These are phyloP conservation scores for Dasyurus viverrinus DNA, from an alignment of 2,113 vertebrate genomes.

Conservation along the genomic window DNA sequence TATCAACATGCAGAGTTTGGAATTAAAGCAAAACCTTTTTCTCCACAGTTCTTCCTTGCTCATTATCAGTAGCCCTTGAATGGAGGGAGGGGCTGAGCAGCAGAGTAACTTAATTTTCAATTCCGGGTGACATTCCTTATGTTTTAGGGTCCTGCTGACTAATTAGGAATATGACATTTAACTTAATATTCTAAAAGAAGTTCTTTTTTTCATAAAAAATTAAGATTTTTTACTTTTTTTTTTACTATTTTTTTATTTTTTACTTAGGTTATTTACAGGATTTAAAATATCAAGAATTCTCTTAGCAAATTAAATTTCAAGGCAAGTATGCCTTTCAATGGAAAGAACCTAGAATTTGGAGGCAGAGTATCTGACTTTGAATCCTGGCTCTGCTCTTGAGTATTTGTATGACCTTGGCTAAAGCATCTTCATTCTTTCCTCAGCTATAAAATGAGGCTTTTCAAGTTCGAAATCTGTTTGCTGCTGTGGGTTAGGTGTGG, in stretches of 20 bases:
- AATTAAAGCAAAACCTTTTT: slow-evolving; percentile 55
- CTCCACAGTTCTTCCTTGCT: slow-evolving; percentile 59
- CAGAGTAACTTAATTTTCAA: slow-evolving; percentile 76
- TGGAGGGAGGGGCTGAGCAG: not conserved
- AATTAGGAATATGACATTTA: slow-evolving; percentile 61
- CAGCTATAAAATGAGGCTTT: not conserved
- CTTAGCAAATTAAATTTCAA: slow-evolving; percentile 32
- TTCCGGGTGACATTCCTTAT: slow-evolving; percentile 49
- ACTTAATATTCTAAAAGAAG: slow-evolving; percentile 63
- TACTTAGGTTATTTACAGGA: slow-evolving; percentile 49
- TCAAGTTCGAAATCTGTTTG: not conserved
- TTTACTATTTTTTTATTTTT: not conserved
- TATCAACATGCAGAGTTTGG: slow-evolving; percentile 45
- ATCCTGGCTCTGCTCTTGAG: not conserved
- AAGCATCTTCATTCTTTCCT: not conserved
- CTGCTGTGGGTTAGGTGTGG: not conserved
- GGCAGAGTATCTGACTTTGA: not conserved
- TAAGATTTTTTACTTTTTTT: slow-evolving; percentile 17
- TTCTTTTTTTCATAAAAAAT: slow-evolving; percentile 51
- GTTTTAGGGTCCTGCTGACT: slow-evolving; percentile 53
- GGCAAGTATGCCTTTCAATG: not conserved
- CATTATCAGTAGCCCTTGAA: slow-evolving; percentile 63
- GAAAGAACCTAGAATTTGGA: not conserved
- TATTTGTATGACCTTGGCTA: not conserved
- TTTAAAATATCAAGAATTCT: slow-evolving; percentile 45